phyloP scores from a whole-genome alignment of 2,113 vertebrate genomes.

The Indicator maculatus region DNA sequence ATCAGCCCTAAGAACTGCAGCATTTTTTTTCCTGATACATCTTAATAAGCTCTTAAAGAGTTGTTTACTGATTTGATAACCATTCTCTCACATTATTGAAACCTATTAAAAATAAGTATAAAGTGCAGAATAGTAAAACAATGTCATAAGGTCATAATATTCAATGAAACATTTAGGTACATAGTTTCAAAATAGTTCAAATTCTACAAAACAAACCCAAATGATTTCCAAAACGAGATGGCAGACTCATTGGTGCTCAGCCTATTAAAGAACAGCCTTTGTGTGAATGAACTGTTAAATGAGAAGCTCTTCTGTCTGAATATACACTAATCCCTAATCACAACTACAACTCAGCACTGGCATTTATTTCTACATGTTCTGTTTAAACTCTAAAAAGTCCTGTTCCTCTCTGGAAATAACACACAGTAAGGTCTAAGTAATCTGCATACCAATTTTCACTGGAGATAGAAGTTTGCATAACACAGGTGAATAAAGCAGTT shows the following conservation, averaged over 20 bases:
- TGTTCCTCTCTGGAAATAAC: not conserved
- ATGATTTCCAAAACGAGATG: not conserved
- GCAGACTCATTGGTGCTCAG: not conserved
- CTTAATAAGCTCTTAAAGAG: not conserved
- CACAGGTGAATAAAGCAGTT: not conserved
- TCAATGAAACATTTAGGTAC: not conserved
- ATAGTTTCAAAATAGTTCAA: not conserved
- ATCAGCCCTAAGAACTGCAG: not conserved
- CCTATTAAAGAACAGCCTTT: not conserved
- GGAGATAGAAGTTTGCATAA: not conserved
- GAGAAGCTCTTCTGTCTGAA: not conserved
- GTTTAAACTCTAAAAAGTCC: not conserved
- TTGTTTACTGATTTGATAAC: not conserved
- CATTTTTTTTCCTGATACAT: slow-evolving; percentile 20
- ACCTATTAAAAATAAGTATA: not conserved
- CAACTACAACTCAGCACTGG: not conserved
- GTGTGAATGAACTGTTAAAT: not conserved
- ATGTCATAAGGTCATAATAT: not conserved
- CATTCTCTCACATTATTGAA: not conserved
- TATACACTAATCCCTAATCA: not conserved
- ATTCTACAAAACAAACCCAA: not conserved
- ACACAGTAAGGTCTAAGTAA: not conserved
- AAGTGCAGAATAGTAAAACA: not conserved
- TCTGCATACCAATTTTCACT: not conserved
- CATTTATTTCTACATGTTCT: not conserved